These are phyloP conservation scores for Prolemur simus DNA, from an alignment of 2,113 vertebrate species.

Conservation along the genomic window DNA sequence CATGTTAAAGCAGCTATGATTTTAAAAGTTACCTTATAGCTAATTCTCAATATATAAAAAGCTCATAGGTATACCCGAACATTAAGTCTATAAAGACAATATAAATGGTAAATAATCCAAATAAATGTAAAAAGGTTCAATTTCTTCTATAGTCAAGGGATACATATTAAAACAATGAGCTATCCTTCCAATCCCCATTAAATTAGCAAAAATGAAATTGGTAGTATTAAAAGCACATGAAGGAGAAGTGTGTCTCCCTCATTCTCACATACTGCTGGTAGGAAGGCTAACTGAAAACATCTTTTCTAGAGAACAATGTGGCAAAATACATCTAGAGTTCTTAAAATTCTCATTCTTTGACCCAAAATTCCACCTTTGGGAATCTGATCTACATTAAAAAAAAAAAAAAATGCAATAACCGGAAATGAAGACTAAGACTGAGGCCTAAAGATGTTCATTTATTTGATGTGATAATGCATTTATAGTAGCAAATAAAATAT, in stretches of 20 bases:
- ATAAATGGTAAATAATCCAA: background rate
- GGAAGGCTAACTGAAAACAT: background rate
- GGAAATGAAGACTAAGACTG: background rate
- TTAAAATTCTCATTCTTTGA: background rate
- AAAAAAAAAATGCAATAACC: background rate
- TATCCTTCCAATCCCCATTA: background rate
- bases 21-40: background rate
- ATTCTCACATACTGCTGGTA: background rate
- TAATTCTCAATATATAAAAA: conserved; percentile 22
- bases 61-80: background rate
- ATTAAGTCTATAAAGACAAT: background rate
- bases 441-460: background rate
- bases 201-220: background rate
- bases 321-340: background rate
- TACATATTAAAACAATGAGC: background rate
- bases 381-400: background rate
- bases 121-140: background rate
- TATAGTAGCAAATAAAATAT: background rate
- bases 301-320: background rate
- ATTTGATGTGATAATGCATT: background rate
- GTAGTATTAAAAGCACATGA: background rate
- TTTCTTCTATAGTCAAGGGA: background rate
- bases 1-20: background rate
- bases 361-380: background rate
- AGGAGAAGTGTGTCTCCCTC: background rate